Conservation (phyloP, 2,888 invertebrate species). For the Xestobium rufovillosum region DNA sequence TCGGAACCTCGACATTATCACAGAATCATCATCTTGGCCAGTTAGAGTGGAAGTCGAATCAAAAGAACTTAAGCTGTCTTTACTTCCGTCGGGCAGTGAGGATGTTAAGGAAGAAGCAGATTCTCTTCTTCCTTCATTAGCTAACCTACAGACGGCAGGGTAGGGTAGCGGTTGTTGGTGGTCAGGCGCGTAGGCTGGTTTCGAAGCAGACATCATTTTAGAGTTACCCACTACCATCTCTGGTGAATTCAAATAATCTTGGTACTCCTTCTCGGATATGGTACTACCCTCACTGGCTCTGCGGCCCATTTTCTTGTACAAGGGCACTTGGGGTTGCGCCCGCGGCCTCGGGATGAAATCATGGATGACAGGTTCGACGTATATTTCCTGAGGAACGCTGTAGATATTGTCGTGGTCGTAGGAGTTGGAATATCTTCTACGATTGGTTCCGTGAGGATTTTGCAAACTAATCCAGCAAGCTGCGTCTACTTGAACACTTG, state of each 20-base stretch:
- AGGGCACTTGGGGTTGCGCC: conserved; percentile 42
- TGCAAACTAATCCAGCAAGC: conserved; percentile 43
- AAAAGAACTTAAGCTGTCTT: conserved; percentile 61
- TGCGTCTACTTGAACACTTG: conserved; percentile 41
- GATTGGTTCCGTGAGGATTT: conserved; percentile 31
- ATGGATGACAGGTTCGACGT: conserved; percentile 27
- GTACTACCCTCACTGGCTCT: conserved; percentile 48
- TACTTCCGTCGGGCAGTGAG: conserved; percentile 56
- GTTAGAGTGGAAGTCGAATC: conserved; percentile 62
- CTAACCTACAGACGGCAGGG: conserved; percentile 42
- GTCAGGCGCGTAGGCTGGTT: conserved; percentile 18
- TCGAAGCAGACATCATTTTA: conserved; percentile 18
- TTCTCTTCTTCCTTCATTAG: conserved; percentile 45
- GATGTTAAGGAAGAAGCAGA: conserved; percentile 56
- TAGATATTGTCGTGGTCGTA: conserved; percentile 40
- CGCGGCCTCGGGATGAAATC: conserved; percentile 33
- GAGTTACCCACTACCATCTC: conserved; percentile 29
- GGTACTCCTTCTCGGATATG: conserved; percentile 30
- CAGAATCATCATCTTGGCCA: conserved; percentile 62
- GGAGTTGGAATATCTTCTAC: conserved; percentile 32
- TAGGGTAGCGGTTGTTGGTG: conserved; percentile 27
- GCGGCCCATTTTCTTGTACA: conserved; percentile 42
- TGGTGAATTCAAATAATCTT: conserved; percentile 21
- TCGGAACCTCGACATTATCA: conserved; percentile 64
- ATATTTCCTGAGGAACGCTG: conserved; percentile 20